A percentile compares a stretch with the other conserved stretches of the same genome.
phyloP scores from a whole-genome alignment of 2,888 invertebrate genomes.

The Eledona agricola region DNA sequence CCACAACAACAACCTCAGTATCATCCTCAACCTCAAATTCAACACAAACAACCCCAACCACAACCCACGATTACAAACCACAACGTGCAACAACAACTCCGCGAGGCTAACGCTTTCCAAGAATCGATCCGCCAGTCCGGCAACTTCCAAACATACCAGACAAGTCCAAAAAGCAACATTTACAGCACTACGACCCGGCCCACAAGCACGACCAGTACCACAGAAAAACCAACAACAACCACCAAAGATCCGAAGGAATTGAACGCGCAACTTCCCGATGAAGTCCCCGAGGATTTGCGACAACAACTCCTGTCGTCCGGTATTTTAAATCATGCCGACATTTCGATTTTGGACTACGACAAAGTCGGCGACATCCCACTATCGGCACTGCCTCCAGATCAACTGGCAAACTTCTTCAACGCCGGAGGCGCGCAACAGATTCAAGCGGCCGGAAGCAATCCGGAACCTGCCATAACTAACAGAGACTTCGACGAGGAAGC shows the following conservation, averaged over 20 bases:
- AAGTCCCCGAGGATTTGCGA: constrained; percentile 87
- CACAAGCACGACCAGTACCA: constrained; percentile 63
- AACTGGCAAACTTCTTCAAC: constrained; percentile 84
- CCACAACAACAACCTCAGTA: constrained; percentile 59
- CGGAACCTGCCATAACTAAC: constrained; percentile 65
- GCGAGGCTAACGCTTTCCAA: constrained; percentile 38
- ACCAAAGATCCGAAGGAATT: constrained; percentile 66
- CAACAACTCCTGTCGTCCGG: constrained; percentile 85
- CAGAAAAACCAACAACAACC: constrained; percentile 61
- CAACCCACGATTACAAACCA: constrained; percentile 35
- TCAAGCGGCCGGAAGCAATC: constrained; percentile 71
- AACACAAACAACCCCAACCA: constrained; percentile 59
- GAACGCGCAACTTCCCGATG: constrained; percentile 76
- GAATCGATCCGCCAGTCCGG: constrained; percentile 35
- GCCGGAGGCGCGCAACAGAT: constrained; percentile 83
- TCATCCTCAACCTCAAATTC: constrained; percentile 58
- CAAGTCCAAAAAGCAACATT: constrained; percentile 29
- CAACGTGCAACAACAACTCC: constrained; percentile 58
- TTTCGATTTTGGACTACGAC: constrained; percentile 87
- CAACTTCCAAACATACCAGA: constrained; percentile 32
- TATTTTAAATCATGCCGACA: constrained; percentile 86
- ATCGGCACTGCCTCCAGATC: constrained; percentile 85
- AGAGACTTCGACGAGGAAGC: constrained; percentile 60
- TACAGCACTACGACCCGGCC: constrained; percentile 18
- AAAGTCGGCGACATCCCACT: constrained; percentile 87